Evolutionary conservation across 2,888 invertebrate species (phyloP), one percentile per base, ranked within the genome.

Genomic region (Himalopsyche japonica): DNA sequence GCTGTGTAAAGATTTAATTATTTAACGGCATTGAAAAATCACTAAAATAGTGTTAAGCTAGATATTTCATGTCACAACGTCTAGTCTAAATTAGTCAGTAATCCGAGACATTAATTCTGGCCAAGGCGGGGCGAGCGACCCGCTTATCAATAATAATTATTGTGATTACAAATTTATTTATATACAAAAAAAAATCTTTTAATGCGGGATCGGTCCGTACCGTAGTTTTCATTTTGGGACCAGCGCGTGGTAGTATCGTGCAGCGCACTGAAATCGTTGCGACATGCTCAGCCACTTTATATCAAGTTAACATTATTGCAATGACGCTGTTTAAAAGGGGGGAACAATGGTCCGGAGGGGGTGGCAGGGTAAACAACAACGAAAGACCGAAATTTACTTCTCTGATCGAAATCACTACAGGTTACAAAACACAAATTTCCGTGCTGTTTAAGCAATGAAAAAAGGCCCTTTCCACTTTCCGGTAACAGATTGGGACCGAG

Each of bases 201-300:
- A 27, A 70, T 70, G 70, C 27, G 27, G 70, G 27, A 27, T 70
- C 24, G 79, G 57, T 82, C 57, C 82, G 70, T 85, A 83, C 83
- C 85, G 85, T 81, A 27, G 85, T 64, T 83, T 81, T 85, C 85
- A 85, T 85, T 78, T 80, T 82, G 81, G 70, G 24, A 70, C 49
- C 76, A 37, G 79, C 79, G 79, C 83, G 83, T 24, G 70, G 43
- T 78, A 70, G 27, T 81, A 81, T 37, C 81, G 79, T 64, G 77
- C 70, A 81, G 85, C 30, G 79, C 64, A 85, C 85, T 85, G 79
- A 79, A 80, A 70, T 27, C 70, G 70, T 70, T 70, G 70, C 83
- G 76, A 83, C 83, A 80, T 80, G 80, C 80, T 80, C 34, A 34
- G 83, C 49, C 76, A 80, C 83, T 76, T 83, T 83, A 80, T 83